Percentiles rank a stretch among this genome's conserved stretches.
Conservation (phyloP, 2,888 invertebrate genomes). For the Ormyrus pomaceus region DNA sequence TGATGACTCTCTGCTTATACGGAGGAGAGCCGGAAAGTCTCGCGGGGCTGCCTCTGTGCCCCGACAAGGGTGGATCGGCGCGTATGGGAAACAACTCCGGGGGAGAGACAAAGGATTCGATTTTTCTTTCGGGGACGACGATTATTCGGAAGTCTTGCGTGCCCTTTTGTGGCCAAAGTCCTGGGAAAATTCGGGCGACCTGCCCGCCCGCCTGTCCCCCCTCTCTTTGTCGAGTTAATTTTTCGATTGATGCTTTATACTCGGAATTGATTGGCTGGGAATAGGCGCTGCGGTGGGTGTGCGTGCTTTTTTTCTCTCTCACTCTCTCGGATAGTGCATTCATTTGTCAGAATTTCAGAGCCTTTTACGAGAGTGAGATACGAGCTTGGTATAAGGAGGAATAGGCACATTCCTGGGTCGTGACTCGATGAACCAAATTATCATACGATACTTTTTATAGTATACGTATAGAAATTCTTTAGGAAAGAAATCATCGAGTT, state of each 20-base stretch:
- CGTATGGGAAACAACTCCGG: conserved; percentile 19
- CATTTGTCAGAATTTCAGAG: conserved; percentile 11
- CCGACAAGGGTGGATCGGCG: neutral
- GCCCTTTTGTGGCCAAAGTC: conserved; percentile 13
- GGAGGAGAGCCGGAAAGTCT: neutral
- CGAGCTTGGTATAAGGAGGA: too few relatives aligned
- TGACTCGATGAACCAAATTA: too few relatives aligned
- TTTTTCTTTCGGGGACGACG: conserved; percentile 35
- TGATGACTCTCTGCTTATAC: conserved; percentile 42
- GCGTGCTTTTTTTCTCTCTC: too few relatives aligned
- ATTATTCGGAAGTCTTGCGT: conserved; percentile 3
- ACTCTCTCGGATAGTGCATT: neutral
- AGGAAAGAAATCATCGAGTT: too few relatives aligned
- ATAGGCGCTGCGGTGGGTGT: neutral
- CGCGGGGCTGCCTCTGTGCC: neutral
- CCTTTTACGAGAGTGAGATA: too few relatives aligned
- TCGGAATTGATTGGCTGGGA: conserved; percentile 1
- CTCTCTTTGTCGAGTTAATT: conserved; percentile 37
- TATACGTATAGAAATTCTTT: too few relatives aligned
- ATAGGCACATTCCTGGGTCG: too few relatives aligned
- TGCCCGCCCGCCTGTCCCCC: neutral
- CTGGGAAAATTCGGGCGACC: conserved; percentile 2
- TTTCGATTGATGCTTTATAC: conserved; percentile 29
- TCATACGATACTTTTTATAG: too few relatives aligned
- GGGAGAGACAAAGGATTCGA: conserved; percentile 52